Evolutionary conservation across 2,113 vertebrate genomes (phyloP).

Genomic region (Oceanodroma tethys): DNA sequence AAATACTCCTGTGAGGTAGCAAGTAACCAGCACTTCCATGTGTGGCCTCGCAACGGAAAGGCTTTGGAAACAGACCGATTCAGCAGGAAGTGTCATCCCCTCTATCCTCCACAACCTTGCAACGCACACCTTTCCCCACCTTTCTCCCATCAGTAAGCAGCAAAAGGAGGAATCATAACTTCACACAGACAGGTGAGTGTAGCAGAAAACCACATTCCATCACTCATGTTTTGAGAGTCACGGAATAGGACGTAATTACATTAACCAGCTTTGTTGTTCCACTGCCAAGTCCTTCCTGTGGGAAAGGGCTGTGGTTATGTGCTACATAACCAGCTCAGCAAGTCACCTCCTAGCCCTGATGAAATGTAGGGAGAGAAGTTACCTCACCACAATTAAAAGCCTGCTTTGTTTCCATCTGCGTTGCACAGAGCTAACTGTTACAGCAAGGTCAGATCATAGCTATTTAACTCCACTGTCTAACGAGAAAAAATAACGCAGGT

Average conservation of each 20-base stretch:
- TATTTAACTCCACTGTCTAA: background rate
- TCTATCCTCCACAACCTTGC: background rate
- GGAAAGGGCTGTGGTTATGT: constrained; percentile 29
- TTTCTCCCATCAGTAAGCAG: background rate
- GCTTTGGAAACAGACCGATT: background rate
- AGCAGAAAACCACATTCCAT: background rate
- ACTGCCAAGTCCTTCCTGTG: constrained; percentile 8
- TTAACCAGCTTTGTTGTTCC: background rate
- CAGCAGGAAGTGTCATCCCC: background rate
- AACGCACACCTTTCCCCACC: background rate
- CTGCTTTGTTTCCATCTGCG: constrained; percentile 5
- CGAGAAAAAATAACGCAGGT: background rate
- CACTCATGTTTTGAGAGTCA: background rate
- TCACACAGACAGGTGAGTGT: background rate
- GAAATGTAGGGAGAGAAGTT: background rate
- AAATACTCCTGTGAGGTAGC: background rate
- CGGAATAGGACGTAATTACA: background rate
- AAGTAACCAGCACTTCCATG: background rate
- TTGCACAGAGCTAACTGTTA: constrained; percentile 18
- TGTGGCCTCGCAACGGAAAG: background rate
- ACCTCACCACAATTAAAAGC: constrained; percentile 37
- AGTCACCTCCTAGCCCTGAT: background rate
- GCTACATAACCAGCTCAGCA: constrained; percentile 31
- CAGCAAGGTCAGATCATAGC: background rate
- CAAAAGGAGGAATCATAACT: background rate